Conservation (phyloP, 2,113 vertebrate genomes). For the Spea multiplicata region DNA sequence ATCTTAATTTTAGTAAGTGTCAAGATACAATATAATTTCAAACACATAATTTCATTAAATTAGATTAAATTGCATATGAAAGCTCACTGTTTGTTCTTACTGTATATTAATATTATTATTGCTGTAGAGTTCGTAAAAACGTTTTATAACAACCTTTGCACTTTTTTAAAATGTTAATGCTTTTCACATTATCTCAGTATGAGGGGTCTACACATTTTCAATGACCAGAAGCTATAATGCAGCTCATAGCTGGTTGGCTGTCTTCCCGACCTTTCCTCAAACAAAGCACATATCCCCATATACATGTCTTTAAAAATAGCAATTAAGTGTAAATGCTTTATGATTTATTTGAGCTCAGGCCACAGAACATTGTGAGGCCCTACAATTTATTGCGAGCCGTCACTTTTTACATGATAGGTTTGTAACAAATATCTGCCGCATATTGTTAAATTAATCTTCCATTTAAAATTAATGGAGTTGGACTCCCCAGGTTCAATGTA, state of each 20-base stretch:
- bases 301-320: constrained; percentile 84
- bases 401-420: constrained; percentile 99
- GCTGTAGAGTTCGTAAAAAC: too few species aligned
- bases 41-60: too few species aligned
- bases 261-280: constrained; percentile 44
- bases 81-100: too few species aligned
- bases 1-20: too few species aligned
- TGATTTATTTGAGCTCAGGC: constrained; percentile 88
- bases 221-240: constrained; percentile 8
- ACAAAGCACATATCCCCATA: constrained; percentile 74
- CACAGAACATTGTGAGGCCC: constrained; percentile 80
- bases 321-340: constrained; percentile 86
- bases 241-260: constrained; percentile 25
- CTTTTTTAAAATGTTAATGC: not conserved
- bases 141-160: too few species aligned
- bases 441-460: constrained; percentile 99
- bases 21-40: too few species aligned
- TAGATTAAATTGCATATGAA: too few species aligned
- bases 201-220: not conserved
- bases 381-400: constrained; percentile 94
- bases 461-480: constrained; percentile 99
- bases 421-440: constrained; percentile 99
- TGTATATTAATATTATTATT: too few species aligned
- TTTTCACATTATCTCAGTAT: not conserved
- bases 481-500: constrained; percentile 99